A percentile compares a stretch with the other conserved stretches of the same genome.
phyloP scores from a whole-genome alignment of 2,888 invertebrate genomes.

The Netelia virgata region DNA sequence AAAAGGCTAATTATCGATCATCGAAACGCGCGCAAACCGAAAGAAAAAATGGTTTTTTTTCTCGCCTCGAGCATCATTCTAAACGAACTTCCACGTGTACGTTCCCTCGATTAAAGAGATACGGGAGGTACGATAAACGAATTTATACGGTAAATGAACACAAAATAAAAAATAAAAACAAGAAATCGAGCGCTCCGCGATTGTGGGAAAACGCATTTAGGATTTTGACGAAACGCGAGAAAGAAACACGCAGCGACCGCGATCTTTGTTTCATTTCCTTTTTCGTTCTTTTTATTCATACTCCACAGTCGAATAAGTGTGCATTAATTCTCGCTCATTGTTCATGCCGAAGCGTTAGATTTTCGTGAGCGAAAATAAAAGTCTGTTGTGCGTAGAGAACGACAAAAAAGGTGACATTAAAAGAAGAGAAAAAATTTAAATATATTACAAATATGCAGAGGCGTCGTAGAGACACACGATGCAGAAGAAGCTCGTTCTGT shows the following conservation, averaged over 20 bases:
- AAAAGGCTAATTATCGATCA: neutral
- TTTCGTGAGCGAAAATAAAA: conserved; percentile 28
- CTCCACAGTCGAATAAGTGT: conserved; percentile 1
- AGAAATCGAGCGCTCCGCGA: conserved; percentile 46
- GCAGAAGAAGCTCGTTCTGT: conserved; percentile 53
- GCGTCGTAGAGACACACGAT: conserved; percentile 24
- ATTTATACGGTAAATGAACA: conserved; percentile 58
- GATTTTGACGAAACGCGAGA: conserved; percentile 56
- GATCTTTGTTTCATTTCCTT: conserved; percentile 33
- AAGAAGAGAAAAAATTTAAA: conserved; percentile 8
- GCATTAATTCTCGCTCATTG: neutral
- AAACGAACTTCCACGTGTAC: conserved; percentile 59
- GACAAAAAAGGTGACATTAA: neutral
- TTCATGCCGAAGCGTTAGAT: conserved; percentile 35
- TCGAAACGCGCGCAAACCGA: conserved; percentile 9
- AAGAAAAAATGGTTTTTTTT: neutral
- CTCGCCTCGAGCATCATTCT: conserved; percentile 60
- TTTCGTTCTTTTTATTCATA: neutral
- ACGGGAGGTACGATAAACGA: conserved; percentile 66
- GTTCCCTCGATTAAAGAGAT: conserved; percentile 33
- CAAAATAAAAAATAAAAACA: neutral
- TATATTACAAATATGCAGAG: neutral
- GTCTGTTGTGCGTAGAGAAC: conserved; percentile 31
- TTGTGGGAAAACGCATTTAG: conserved; percentile 32
- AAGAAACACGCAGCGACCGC: conserved; percentile 55